These are phyloP conservation scores for Oikopleura dioica DNA, from an alignment of 23 tunicate genomes.

Conservation along the genomic window DNA sequence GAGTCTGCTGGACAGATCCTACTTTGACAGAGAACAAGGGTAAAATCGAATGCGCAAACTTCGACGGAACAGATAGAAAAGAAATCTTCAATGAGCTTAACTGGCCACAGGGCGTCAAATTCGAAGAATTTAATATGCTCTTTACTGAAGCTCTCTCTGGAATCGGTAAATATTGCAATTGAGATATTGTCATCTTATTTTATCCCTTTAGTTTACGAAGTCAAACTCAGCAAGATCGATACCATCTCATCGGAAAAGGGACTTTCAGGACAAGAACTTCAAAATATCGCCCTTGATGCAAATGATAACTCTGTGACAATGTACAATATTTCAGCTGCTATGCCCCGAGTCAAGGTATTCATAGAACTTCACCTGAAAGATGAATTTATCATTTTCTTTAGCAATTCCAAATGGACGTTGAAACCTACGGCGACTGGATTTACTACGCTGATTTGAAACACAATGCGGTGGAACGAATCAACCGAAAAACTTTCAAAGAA, in stretches of 20 bases:
- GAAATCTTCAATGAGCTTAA: not conserved
- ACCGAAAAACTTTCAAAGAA: not conserved
- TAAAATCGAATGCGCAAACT: slow-evolving; percentile 20
- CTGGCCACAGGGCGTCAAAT: slow-evolving; percentile 9
- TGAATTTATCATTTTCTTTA: no score
- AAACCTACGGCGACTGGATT: not conserved
- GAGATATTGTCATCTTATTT: no score
- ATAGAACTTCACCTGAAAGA: no score
- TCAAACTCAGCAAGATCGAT: not conserved
- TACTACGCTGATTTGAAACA: not conserved
- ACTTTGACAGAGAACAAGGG: slow-evolving; percentile 35
- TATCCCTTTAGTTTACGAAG: not conserved
- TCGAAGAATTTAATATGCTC: not conserved
- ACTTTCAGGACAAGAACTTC: not conserved
- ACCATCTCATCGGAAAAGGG: not conserved
- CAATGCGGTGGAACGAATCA: not conserved
- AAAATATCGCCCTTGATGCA: not conserved
- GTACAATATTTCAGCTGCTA: not conserved
- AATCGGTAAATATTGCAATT: no score
- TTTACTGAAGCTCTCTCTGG: slow-evolving; percentile 1
- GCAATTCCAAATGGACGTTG: slow-evolving; percentile 3
- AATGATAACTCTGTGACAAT: not conserved
- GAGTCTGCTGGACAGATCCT: slow-evolving; percentile 58
- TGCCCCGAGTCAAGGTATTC: not conserved
- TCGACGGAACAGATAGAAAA: slow-evolving; percentile 40